Base-by-base conservation (phyloP, 2,888 invertebrate species). In the Ditylenchus weischeri region DNA sequence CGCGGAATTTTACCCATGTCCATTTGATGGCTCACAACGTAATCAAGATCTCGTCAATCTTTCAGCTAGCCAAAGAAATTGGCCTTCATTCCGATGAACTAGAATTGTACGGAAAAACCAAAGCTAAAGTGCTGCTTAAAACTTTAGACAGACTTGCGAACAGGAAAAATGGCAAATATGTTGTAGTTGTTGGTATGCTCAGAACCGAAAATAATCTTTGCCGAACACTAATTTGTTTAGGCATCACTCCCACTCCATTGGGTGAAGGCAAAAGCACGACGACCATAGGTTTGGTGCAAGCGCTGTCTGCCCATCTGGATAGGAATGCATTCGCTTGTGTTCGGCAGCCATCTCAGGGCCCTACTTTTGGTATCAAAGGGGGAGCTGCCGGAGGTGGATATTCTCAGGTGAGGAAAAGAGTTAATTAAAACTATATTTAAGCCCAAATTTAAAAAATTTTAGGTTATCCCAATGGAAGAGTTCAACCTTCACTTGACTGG, bases 231-330 rank as follows among this genome's bases (percentile, higher is more conserved):
- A 29, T 29, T 29, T 29, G 29, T 69, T 69, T 18, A 84, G 91
- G 93, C 19, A 95, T 98, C 62, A 98, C 95, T 0, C 96, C 98
- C 0, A 98, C 98, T 0, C 94, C 96, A 0, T 87, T 98, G n/a
- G 98, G 98, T 0, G 96, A 98, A 86, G 96, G 96, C 43, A 98
- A 98, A 86, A 94, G 93, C 79, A 98, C 98, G 0, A 94, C 93
- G 0, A 88, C 92, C 0, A 87, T 98, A 70, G 98, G 96, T 2
- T 85, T 82, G 5, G 90, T 90, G 6, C 98, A 98, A 85, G 94
- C 96, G 0, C 85, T 98, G 64, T 88, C 90, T 0, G 91, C 91
- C 0, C 91, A 92, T 80, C 88, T 89, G 75, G 69, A 73, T 60
- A 75, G 76, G 75, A 95, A 96, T 85, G 89, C 92, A 0, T 90